A percentile compares a stretch with the other conserved stretches of the same genome.
phyloP scores from a whole-genome alignment of 2,888 invertebrate genomes.

The Torymus auratus region DNA sequence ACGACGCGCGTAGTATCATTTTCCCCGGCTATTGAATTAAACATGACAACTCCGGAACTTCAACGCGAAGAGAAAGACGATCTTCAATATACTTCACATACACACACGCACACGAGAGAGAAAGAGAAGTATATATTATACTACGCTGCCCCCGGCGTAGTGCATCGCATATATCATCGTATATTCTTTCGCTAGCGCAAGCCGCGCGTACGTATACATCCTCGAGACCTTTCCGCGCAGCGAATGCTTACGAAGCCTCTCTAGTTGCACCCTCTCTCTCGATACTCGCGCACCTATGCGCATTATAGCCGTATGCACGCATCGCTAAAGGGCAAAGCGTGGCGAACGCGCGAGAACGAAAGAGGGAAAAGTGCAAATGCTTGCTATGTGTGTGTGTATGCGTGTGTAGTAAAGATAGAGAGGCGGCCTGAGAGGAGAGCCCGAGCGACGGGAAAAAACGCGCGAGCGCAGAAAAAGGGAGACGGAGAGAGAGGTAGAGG shows the following conservation, averaged over 20 bases:
- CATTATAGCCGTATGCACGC: slow-evolving; percentile 17
- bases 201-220: no score
- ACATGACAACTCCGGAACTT: slow-evolving; percentile 54
- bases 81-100: slow-evolving; percentile 20
- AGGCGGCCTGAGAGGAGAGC: neutral
- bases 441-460: slow-evolving; percentile 35
- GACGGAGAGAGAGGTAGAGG: slow-evolving; percentile 41
- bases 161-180: no score
- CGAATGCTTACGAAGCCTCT: neutral
- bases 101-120: neutral
- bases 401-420: slow-evolving; percentile 29
- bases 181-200: no score
- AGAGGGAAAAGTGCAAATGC: slow-evolving; percentile 25
- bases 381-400: neutral
- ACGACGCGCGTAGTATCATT: slow-evolving; percentile 3
- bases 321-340: slow-evolving; percentile 44
- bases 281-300: neutral
- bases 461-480: neutral
- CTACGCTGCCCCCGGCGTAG: no score
- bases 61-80: slow-evolving; percentile 1
- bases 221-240: slow-evolving; percentile 6
- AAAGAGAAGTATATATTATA: no score
- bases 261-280: neutral
- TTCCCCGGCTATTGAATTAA: slow-evolving; percentile 56
- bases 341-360: slow-evolving; percentile 13